A percentile compares a stretch with the other conserved stretches of the same genome.
Conservation (phyloP, 2,888 invertebrate genomes). For the Ichneumon xanthorius region DNA sequence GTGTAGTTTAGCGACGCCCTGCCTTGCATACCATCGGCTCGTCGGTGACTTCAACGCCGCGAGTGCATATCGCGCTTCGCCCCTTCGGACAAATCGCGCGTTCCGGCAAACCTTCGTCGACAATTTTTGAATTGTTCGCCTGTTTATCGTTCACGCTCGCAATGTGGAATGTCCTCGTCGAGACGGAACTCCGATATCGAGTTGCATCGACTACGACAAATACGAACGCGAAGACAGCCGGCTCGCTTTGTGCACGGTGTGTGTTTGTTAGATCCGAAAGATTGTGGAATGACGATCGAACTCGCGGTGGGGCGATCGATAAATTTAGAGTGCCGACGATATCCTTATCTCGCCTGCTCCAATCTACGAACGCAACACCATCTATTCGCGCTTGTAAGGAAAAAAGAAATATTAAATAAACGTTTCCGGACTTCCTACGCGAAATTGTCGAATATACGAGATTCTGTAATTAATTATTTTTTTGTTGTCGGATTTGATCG, state of each 20-base stretch:
- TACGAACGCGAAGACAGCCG: slow-evolving; percentile 20
- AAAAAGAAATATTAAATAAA: neutral
- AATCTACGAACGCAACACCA: slow-evolving; percentile 21
- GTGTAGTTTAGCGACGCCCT: slow-evolving; percentile 17
- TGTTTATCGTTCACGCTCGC: neutral
- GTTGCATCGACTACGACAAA: slow-evolving; percentile 22
- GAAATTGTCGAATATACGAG: neutral
- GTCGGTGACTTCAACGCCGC: slow-evolving; percentile 62
- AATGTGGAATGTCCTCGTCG: neutral
- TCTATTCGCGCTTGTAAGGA: neutral
- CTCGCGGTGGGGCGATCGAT: slow-evolving; percentile 40
- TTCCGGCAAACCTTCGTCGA: neutral
- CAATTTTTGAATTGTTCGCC: neutral
- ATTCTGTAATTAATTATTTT: neutral
- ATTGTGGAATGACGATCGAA: slow-evolving; percentile 41
- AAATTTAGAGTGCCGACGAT: slow-evolving; percentile 39
- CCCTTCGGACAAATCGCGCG: neutral
- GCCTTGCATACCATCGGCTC: slow-evolving; percentile 1
- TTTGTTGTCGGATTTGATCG: neutral
- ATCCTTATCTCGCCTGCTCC: slow-evolving; percentile 30
- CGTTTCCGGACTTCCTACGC: neutral
- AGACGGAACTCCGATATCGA: neutral
- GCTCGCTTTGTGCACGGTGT: neutral
- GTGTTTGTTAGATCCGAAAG: slow-evolving; percentile 36
- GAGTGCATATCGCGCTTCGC: slow-evolving; percentile 1